phyloP scores from a whole-genome alignment of 2,888 invertebrate species.

The Germaria angustata region DNA sequence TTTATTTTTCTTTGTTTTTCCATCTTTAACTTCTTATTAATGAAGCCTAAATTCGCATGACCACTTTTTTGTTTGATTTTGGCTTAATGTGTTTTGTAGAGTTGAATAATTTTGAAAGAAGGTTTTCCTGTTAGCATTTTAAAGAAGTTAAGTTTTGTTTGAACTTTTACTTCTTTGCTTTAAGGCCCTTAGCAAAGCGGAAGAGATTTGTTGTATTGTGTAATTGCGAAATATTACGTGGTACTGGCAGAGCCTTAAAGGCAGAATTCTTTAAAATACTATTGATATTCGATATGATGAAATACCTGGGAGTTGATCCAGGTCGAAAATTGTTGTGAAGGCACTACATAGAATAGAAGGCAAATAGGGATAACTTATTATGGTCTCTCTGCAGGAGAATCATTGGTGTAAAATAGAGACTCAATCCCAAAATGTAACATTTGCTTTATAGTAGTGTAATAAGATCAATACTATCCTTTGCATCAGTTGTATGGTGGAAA shows the following conservation, averaged over 20 bases:
- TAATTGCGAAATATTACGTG: not conserved
- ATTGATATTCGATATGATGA: too few relatives aligned
- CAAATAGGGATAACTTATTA: too few relatives aligned
- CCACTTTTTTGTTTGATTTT: constrained; percentile 15
- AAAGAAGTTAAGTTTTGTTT: not conserved
- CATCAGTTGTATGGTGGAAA: too few relatives aligned
- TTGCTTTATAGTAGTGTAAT: too few relatives aligned
- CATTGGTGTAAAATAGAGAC: too few relatives aligned
- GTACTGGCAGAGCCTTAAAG: constrained; percentile 3
- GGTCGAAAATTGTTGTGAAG: too few relatives aligned
- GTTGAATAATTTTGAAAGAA: not conserved
- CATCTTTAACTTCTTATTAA: constrained; percentile 19
- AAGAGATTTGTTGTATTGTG: not conserved
- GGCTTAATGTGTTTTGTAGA: not conserved
- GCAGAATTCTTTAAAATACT: not conserved
- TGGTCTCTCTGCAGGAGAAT: too few relatives aligned
- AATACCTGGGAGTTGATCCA: too few relatives aligned
- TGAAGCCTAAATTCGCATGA: constrained; percentile 47
- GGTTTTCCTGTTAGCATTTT: constrained; percentile 35
- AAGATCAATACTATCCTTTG: too few relatives aligned
- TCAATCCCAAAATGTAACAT: too few relatives aligned
- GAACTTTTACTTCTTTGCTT: constrained; percentile 35
- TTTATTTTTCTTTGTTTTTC: constrained; percentile 18
- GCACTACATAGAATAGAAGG: too few relatives aligned
- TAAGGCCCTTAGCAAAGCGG: constrained; percentile 11